phyloP scores from a whole-genome alignment of 2,797 vertebrate genomes.

The Poecilia picta region DNA sequence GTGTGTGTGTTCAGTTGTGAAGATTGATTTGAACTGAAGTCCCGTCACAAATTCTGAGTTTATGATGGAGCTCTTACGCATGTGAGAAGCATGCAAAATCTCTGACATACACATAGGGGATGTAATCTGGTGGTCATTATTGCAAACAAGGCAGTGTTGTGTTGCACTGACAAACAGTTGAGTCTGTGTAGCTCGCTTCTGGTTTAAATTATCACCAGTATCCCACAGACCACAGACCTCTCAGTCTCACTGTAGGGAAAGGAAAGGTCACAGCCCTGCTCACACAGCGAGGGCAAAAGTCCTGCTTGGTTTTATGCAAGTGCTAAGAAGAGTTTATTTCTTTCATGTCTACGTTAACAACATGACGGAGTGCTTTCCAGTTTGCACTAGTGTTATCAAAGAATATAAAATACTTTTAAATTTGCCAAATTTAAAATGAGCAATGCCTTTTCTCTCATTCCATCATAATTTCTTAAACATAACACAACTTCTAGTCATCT shows the following conservation, averaged over 20 bases:
- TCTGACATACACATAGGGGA: constrained; percentile 51
- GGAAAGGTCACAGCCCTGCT: constrained; percentile 38
- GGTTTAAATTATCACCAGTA: constrained; percentile 74
- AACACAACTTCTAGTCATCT: neutral
- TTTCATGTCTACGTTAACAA: constrained; percentile 18
- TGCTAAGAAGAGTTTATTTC: constrained; percentile 8
- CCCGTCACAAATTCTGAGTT: constrained; percentile 45
- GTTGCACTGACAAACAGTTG: constrained; percentile 62
- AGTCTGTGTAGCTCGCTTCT: constrained; percentile 56
- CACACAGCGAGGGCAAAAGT: constrained; percentile 17
- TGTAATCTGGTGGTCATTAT: constrained; percentile 73
- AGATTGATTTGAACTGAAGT: constrained; percentile 50
- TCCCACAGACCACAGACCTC: constrained; percentile 54
- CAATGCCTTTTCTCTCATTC: neutral
- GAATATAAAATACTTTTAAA: neutral
- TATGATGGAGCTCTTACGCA: constrained; percentile 28
- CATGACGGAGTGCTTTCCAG: neutral
- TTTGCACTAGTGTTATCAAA: neutral
- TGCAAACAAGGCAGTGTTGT: constrained; percentile 74
- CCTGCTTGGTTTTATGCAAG: constrained; percentile 21
- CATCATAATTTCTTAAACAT: neutral
- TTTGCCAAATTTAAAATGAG: neutral
- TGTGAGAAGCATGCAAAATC: constrained; percentile 23
- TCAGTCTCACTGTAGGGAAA: constrained; percentile 36
- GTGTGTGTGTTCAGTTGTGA: neutral